Evolutionary conservation across 2,113 vertebrate genomes (phyloP), one percentile per base, ranked within the genome.

Genomic region (Chlamydotis undulata): DNA sequence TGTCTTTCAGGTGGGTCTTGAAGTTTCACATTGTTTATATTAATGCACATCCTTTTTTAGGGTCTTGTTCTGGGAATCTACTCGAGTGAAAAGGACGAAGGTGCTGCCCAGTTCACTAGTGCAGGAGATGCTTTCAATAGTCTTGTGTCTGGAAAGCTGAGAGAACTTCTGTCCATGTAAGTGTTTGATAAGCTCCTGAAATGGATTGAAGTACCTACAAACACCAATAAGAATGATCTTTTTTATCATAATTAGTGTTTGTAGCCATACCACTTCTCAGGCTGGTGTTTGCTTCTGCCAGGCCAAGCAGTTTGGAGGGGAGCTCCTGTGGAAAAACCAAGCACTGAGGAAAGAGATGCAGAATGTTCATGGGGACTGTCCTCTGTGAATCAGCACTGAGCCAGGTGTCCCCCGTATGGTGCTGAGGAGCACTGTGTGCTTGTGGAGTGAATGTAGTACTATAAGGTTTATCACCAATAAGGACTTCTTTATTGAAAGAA

Each of bases 31-130:
- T 24, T 60, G 14, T 59, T 87, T 86, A 63, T 5, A 3, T 45
- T 73, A 71, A 65, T 2, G 5, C 1, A 0, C 6, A 13, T 67
- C 12, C n/a, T 83, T 63, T 83, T 75, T 57, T 79, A 99, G 99
- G 99, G 99, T 74, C 98, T 99, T 55, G 98, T 99, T 81, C 96
- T 99, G 67, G 99, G 99, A 57, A 96, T 99, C 70, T 99, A 99
- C 97, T 98, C 98, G 31, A 98, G 97, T 84, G 98, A 98, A 29
- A 98, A 98, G 90, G 98, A 98, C 22, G 98, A 97, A 18, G 97
- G 90, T 3, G 78, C 45, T 26, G 67, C 97, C 49, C 97, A 97
- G 52, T 97, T 99, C 69, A 99, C 99, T 10, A 97, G 97, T 28
- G 98, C 98, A 4, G 99, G 98, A 22, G 98, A 98, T 68, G 96